Base-by-base conservation (phyloP, 2,113 vertebrate genomes). In the Origma solitaria region DNA sequence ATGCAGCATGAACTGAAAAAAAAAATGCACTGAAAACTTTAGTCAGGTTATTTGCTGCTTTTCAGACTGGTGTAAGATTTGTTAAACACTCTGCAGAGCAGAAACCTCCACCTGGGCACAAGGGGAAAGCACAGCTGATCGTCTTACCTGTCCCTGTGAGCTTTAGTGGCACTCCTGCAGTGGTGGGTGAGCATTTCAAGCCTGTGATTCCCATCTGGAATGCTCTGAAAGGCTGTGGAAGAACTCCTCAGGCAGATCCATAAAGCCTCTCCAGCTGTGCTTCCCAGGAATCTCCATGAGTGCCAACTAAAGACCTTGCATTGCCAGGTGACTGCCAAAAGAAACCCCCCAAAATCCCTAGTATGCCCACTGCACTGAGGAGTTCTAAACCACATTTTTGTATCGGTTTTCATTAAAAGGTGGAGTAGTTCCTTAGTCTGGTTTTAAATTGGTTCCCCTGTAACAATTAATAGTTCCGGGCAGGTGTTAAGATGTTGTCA, bases 291-390 rank as follows among this genome's bases (percentile, higher is more conserved):
- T 13, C 56, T 20, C 54, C 38, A 3, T 1, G 30, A 54, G 96
- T 95, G 92, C 97, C 96, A 94, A 33, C 40, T 44, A 1, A 5
- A 28, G 31, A 33, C 13, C 5, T 28, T 71, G 86, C 73, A 17
- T 20, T 95, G 90, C 91, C 68, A 57, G 69, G 27, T 51, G 71
- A 85, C 94, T 96, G 96, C 94, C 92, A 95, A 91, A 95, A 45
- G 19, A 78, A 76, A 4, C 13, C 45, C 56, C 11, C 45, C 57
- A 14, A 23, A 72, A 14, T 9, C 44, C 28, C 69, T 76, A 13
- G 15, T 80, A 19, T 88, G 85, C 78, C 44, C 7, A 21, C 80
- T 84, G 88, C 86, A 88, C 72, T 85, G 70, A 56, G 17, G 42
- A 97, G 57, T 90, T 94, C 78, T 45, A 93, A 92, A 95, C 68